phyloP scores from a whole-genome alignment of 2,797 vertebrate genomes.

The Enteromius anoplus region DNA sequence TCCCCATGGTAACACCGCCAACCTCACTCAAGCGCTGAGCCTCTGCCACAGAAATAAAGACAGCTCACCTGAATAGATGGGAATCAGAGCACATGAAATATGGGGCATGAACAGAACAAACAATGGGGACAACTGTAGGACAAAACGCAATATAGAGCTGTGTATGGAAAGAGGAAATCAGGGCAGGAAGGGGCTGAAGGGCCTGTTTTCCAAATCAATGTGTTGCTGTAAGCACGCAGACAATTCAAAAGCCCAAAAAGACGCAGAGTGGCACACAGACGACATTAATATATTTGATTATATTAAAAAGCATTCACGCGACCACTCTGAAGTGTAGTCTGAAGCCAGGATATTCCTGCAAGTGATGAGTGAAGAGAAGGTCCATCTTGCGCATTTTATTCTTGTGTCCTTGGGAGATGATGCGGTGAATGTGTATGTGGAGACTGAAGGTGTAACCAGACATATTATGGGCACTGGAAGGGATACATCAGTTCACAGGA shows the following conservation, averaged over 20 bases:
- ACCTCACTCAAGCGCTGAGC: background rate
- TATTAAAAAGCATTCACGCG: background rate
- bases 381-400: background rate
- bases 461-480: background rate
- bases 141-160: background rate
- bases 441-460: background rate
- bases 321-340: background rate
- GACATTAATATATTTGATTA: background rate
- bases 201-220: slow-evolving; percentile 37
- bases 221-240: slow-evolving; percentile 18
- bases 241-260: background rate
- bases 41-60: background rate
- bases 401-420: background rate
- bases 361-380: slow-evolving; percentile 14
- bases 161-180: slow-evolving; percentile 4
- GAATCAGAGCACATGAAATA: slow-evolving; percentile 14
- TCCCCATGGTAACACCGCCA: slow-evolving; percentile 1
- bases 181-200: background rate
- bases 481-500: background rate
- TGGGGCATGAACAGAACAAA: background rate
- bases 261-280: background rate
- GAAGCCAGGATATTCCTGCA: slow-evolving; percentile 4
- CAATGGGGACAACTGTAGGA: background rate
- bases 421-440: background rate
- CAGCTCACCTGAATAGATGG: slow-evolving; percentile 1